These are phyloP conservation scores for Parochlus steinenii DNA, from an alignment of 2,888 invertebrate genomes.

Conservation along the genomic window DNA sequence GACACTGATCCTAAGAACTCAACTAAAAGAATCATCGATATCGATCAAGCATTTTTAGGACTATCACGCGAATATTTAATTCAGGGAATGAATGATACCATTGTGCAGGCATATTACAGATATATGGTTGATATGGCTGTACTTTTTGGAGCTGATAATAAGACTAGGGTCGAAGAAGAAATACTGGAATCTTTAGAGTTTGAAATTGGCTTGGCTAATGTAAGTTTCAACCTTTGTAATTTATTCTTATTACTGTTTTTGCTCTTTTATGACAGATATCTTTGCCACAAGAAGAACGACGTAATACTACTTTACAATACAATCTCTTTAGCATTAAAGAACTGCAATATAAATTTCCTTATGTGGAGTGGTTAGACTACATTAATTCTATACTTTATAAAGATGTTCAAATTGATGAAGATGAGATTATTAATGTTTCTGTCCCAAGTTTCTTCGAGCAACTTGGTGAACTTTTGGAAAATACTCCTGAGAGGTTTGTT, in stretches of 20 bases:
- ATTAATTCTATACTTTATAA: slow-evolving; percentile 55
- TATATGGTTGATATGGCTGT: slow-evolving; percentile 17
- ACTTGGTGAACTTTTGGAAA: slow-evolving; percentile 33
- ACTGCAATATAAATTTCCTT: slow-evolving; percentile 27
- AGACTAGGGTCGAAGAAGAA: slow-evolving; percentile 15
- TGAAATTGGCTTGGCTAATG: slow-evolving; percentile 17
- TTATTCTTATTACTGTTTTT: not conserved
- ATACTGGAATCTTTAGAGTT: slow-evolving; percentile 16
- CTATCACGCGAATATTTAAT: slow-evolving; percentile 15
- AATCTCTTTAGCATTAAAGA: slow-evolving; percentile 34
- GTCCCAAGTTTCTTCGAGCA: slow-evolving; percentile 56
- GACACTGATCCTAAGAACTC: slow-evolving; percentile 14
- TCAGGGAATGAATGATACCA: slow-evolving; percentile 13
- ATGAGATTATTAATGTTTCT: slow-evolving; percentile 60
- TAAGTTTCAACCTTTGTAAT: slow-evolving; percentile 9
- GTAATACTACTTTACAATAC: slow-evolving; percentile 19
- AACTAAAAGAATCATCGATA: slow-evolving; percentile 11
- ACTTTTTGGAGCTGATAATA: slow-evolving; percentile 25
- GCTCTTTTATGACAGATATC: slow-evolving; percentile 18
- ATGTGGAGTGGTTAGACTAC: slow-evolving; percentile 40
- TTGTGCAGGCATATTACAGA: slow-evolving; percentile 15
- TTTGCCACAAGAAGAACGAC: slow-evolving; percentile 15
- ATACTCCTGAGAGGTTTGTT: slow-evolving; percentile 18
- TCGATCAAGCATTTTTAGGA: slow-evolving; percentile 14
- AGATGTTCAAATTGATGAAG: slow-evolving; percentile 35